Conservation (phyloP, 2,888 invertebrate species). For the Dilophus febrilis region DNA sequence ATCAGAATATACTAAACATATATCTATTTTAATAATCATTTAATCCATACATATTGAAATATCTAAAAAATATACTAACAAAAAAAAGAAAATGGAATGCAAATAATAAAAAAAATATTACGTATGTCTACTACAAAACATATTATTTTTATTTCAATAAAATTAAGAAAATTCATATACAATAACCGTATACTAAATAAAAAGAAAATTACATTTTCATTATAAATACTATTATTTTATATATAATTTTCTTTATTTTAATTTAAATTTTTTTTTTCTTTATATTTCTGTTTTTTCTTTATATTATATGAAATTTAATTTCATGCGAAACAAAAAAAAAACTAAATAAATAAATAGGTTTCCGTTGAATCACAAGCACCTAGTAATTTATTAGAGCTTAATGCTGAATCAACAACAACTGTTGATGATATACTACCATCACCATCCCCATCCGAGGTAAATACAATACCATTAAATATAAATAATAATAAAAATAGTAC, state of each 20-base stretch:
- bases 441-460: not conserved
- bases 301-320: too few relatives aligned
- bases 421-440: not conserved
- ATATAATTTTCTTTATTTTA: not conserved
- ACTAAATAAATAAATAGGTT: conserved; percentile 2
- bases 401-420: not conserved
- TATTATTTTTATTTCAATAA: too few relatives aligned
- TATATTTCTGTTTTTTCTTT: too few relatives aligned
- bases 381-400: not conserved
- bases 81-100: too few relatives aligned
- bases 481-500: not conserved
- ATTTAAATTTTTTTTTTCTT: not conserved
- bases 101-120: too few relatives aligned
- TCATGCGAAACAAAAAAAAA: not conserved
- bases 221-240: not conserved
- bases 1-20: too few relatives aligned
- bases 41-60: too few relatives aligned
- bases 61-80: too few relatives aligned
- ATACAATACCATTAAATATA: not conserved
- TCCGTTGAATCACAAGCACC: conserved; percentile 6
- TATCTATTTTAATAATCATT: too few relatives aligned
- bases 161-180: too few relatives aligned
- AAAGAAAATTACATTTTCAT: not conserved
- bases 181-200: not conserved
- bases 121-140: too few relatives aligned